phyloP scores from a whole-genome alignment of 2,797 vertebrate species.

The Myripristis jacobus region DNA sequence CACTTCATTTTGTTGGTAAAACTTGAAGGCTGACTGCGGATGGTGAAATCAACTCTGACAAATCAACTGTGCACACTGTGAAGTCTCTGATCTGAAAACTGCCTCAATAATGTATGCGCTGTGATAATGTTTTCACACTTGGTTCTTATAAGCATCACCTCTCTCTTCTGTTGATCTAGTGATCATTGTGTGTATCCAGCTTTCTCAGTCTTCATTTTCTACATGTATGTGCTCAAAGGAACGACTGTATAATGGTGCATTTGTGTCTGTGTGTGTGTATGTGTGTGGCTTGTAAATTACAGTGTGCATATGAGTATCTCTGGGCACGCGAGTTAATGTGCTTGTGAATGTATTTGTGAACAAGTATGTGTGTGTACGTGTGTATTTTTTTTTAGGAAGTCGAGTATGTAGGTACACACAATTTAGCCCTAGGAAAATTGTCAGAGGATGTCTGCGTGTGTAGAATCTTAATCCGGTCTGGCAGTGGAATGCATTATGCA shows the following conservation, averaged over 20 bases:
- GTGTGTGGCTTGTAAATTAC: too few relatives aligned
- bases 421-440: conserved; percentile 54
- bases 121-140: conserved; percentile 6
- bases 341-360: too few relatives aligned
- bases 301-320: too few relatives aligned
- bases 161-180: neutral
- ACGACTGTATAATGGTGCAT: neutral
- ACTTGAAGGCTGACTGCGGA: neutral
- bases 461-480: conserved; percentile 66
- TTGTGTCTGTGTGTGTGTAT: neutral
- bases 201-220: neutral
- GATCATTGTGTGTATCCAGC: conserved; percentile 1
- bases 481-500: conserved; percentile 74
- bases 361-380: neutral
- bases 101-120: conserved; percentile 4
- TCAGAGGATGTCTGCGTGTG: conserved; percentile 63
- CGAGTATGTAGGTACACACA: conserved; percentile 29
- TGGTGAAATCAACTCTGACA: neutral
- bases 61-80: neutral
- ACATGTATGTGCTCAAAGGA: conserved; percentile 8
- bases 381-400: conserved; percentile 33
- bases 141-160: neutral
- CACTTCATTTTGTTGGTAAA: neutral
- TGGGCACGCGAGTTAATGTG: too few relatives aligned
- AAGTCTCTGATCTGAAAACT: conserved; percentile 5